These are phyloP conservation scores for Oscheius sp. DNA, from an alignment of 2,888 invertebrate species.

Conservation along the genomic window DNA sequence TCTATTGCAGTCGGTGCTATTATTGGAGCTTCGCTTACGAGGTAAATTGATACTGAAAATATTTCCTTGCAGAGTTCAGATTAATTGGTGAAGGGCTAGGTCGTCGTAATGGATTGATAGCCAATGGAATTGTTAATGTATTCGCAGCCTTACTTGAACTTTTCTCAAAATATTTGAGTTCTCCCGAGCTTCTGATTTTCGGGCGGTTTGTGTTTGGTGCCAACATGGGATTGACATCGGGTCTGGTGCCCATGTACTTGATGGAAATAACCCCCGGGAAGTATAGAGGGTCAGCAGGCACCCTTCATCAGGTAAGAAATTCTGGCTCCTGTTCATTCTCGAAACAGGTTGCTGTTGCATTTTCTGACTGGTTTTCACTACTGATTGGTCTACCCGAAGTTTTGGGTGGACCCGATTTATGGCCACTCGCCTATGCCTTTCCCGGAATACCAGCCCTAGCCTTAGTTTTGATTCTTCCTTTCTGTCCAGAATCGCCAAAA, in stretches of 20 bases:
- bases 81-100: slow-evolving; percentile 75
- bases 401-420: slow-evolving; percentile 72
- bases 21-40: slow-evolving; percentile 72
- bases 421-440: slow-evolving; percentile 74
- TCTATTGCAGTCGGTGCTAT: slow-evolving; percentile 70
- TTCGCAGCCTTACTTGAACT: slow-evolving; percentile 74
- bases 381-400: slow-evolving; percentile 75
- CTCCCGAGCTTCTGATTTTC: slow-evolving; percentile 75
- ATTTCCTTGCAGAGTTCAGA: slow-evolving; percentile 40
- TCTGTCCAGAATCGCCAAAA: slow-evolving; percentile 73
- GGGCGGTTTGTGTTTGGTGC: slow-evolving; percentile 74
- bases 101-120: slow-evolving; percentile 69
- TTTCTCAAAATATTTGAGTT: slow-evolving; percentile 71
- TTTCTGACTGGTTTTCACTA: slow-evolving; percentile 75
- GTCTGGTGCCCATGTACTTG: slow-evolving; percentile 75
- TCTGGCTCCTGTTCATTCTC: neutral
- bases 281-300: slow-evolving; percentile 75
- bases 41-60: slow-evolving; percentile 46
- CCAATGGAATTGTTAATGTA: slow-evolving; percentile 72
- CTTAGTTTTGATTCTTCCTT: slow-evolving; percentile 66
- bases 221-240: slow-evolving; percentile 75
- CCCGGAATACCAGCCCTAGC: slow-evolving; percentile 70
- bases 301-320: slow-evolving; percentile 73
- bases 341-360: slow-evolving; percentile 74
- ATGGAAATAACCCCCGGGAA: slow-evolving; percentile 75